Evolutionary conservation across 1,140 invertebrate genomes (phyloP), one percentile per base, ranked within the genome.

Genomic region (Euborellia annulipes): DNA sequence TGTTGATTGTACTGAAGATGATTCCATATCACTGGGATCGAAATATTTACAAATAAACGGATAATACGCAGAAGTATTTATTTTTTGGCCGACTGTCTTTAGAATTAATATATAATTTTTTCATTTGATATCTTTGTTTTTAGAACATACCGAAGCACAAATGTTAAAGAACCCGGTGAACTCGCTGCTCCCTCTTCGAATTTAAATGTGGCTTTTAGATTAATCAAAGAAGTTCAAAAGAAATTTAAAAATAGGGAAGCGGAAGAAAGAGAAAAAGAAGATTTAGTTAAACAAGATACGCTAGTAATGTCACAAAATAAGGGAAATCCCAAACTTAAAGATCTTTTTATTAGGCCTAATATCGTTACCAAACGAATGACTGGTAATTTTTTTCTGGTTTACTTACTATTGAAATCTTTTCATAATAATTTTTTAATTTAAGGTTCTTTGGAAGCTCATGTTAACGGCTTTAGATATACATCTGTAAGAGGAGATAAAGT

Each of bases 171-270:
- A 62, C 93, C 92, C 9, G 95, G 95, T 41, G 93, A 98, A 68
- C 74, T 95, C 40, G 85, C 83, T 3, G 83, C 94, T 0, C 90
- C 95, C 0, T 97, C 93, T 0, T 79, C 86, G 1, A 99, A 98
- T 65, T 67, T 99, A 6, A 95, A 92, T 58, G 97, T 90, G 22
- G 92, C 92, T 1, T 97, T 95, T 62, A 74, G 94, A 46, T 69
- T 98, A 7, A 98, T 99, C 55, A 99, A 99, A 65, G 95, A 98
- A 70, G 91, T 98, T 22, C 96, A 99, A 65, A 97, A 98, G 62
- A 94, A 91, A 59, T 98, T 92, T 60, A 96, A 95, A 67, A 97
- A 91, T 0, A 70, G 94, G 46, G 96, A 98, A 66, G 91, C 92
- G 1, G 95, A 99, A 66, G 94, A 98, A 66, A 78, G 90, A 52